Evolutionary conservation across 1,140 invertebrate genomes (phyloP).

Genomic region (Achroia grisella): DNA sequence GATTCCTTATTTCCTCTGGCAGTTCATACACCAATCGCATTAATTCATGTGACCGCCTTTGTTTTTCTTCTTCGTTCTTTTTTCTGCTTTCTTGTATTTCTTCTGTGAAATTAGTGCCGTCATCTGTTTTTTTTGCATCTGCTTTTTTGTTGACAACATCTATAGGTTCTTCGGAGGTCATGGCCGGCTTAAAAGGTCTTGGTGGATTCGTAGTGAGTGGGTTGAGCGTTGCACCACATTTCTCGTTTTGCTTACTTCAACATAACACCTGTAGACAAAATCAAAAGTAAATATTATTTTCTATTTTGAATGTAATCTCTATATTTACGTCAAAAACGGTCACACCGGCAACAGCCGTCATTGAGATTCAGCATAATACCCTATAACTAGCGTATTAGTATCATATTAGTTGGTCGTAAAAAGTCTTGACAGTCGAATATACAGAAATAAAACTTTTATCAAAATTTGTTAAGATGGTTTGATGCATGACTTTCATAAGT

Average conservation of each 20-base stretch:
- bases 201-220: conserved; percentile 6
- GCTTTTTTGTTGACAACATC: conserved; percentile 51
- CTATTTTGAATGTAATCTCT: too few species aligned
- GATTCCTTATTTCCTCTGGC: conserved; percentile 47
- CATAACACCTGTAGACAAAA: conserved; percentile 13
- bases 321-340: too few species aligned
- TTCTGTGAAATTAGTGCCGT: conserved; percentile 30
- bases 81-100: conserved; percentile 33
- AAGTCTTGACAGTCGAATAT: too few species aligned
- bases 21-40: conserved; percentile 67
- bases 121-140: conserved; percentile 43
- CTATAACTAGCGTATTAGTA: too few species aligned
- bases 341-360: too few species aligned
- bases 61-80: conserved; percentile 34
- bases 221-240: conserved; percentile 29
- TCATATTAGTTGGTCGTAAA: too few species aligned
- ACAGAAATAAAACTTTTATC: too few species aligned
- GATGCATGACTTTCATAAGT: too few species aligned
- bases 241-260: conserved; percentile 13
- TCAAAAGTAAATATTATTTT: too few species aligned
- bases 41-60: conserved; percentile 58
- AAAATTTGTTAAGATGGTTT: too few species aligned
- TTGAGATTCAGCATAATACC: too few species aligned
- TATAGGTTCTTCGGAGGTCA: conserved; percentile 63
- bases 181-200: conserved; percentile 33